Conservation (phyloP, 2,888 invertebrate genomes). For the Lasioglossum vierecki region DNA sequence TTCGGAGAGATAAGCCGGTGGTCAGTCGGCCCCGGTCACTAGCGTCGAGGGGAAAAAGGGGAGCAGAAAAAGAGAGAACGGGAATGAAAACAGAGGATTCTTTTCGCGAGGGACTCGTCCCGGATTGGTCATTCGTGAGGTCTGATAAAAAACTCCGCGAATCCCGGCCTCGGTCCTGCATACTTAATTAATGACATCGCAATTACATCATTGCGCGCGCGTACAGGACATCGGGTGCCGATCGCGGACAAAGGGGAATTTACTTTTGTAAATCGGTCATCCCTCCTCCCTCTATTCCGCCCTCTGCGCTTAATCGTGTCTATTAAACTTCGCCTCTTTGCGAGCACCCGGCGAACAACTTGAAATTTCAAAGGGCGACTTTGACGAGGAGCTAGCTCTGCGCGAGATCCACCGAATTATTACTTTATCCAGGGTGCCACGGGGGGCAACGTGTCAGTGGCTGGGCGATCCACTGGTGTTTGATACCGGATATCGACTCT, state of each 20-base stretch:
- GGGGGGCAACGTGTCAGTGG: slow-evolving; percentile 35
- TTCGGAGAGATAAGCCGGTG: slow-evolving; percentile 67
- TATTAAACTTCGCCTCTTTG: neutral
- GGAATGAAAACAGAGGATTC: slow-evolving; percentile 25
- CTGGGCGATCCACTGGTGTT: slow-evolving; percentile 27
- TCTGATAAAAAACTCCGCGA: slow-evolving; percentile 72
- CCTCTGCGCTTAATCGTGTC: neutral
- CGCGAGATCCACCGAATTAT: slow-evolving; percentile 17
- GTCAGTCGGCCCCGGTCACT: slow-evolving; percentile 47
- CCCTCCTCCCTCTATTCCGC: neutral
- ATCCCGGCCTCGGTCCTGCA: slow-evolving; percentile 49
- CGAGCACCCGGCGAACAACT: too few species aligned
- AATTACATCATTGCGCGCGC: slow-evolving; percentile 11
- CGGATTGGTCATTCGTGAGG: slow-evolving; percentile 47
- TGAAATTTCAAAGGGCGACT: slow-evolving; percentile 29
- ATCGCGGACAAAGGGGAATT: neutral
- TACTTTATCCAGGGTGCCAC: slow-evolving; percentile 14
- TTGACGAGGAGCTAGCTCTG: neutral
- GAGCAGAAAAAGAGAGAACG: slow-evolving; percentile 46
- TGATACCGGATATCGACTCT: slow-evolving; percentile 47
- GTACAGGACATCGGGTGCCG: neutral
- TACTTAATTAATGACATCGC: slow-evolving; percentile 73
- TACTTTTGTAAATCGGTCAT: neutral
- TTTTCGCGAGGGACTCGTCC: slow-evolving; percentile 47
- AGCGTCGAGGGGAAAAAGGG: slow-evolving; percentile 35